phyloP scores from a whole-genome alignment of 2,888 invertebrate species.

The Protodeltote pygarga region DNA sequence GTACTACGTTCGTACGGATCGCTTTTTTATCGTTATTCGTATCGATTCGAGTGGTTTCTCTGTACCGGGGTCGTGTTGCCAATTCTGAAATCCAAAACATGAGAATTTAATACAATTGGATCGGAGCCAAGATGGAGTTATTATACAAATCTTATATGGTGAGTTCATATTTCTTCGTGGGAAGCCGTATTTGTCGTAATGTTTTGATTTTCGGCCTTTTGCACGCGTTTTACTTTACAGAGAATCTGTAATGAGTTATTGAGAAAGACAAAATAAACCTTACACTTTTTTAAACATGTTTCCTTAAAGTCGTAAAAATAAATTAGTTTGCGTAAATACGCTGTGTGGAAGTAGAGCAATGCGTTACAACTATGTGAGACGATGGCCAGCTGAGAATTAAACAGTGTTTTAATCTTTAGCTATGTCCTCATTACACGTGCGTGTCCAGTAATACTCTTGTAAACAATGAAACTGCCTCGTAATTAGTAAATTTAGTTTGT shows the following conservation, averaged over 20 bases:
- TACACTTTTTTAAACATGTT: conserved; percentile 20
- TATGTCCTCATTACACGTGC: conserved; percentile 38
- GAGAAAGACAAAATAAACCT: conserved; percentile 6
- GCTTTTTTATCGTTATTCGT: conserved; percentile 61
- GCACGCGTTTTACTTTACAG: not conserved
- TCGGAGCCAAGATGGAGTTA: conserved; percentile 41
- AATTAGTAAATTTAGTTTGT: conserved; percentile 16
- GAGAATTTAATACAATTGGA: conserved; percentile 51
- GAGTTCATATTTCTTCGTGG: conserved; percentile 15
- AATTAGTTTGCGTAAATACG: conserved; percentile 24
- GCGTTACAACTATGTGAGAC: conserved; percentile 42
- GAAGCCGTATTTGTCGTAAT: conserved; percentile 13
- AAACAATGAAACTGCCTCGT: conserved; percentile 36
- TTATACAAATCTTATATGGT: conserved; percentile 27
- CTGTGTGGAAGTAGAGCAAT: conserved; percentile 38
- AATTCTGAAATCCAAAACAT: conserved; percentile 73
- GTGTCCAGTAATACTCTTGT: conserved; percentile 33
- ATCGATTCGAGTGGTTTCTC: conserved; percentile 60
- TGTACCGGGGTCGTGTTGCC: conserved; percentile 60
- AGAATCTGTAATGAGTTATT: conserved; percentile 2
- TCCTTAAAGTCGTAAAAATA: conserved; percentile 26
- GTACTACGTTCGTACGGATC: conserved; percentile 67
- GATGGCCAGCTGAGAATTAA: conserved; percentile 38
- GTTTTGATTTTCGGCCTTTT: conserved; percentile 3
- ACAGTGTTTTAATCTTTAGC: conserved; percentile 41